Conservation (phyloP, 2,888 invertebrate species). For the Gortyna flavago region DNA sequence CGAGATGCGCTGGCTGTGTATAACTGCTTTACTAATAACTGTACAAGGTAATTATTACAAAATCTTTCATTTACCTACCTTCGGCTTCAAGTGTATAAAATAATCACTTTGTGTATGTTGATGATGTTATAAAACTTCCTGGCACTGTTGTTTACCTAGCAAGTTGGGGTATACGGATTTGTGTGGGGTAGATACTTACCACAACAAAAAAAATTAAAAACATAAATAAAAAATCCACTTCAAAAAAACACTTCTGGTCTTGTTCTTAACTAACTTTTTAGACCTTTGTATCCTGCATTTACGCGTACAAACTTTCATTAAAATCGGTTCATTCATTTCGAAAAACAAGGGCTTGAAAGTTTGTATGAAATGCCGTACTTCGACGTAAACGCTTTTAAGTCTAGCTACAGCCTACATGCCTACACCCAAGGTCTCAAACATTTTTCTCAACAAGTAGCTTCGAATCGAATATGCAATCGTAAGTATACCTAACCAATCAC, state of each 20-base stretch:
- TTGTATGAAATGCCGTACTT: no score
- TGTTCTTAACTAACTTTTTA: no score
- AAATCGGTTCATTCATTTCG: no score
- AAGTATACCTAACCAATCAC: neutral
- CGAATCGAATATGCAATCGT: neutral
- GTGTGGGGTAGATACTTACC: neutral
- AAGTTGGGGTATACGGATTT: neutral
- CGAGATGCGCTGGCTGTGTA: constrained; percentile 89
- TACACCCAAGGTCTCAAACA: neutral
- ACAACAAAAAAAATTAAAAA: neutral
- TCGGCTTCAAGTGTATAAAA: neutral
- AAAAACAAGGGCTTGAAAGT: no score
- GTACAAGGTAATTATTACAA: constrained; percentile 72
- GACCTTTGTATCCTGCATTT: no score
- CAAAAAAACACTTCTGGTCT: no score
- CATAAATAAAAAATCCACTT: no score
- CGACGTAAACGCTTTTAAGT: no score
- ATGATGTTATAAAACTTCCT: neutral
- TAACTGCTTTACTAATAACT: constrained; percentile 91
- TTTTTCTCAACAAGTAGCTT: neutral
- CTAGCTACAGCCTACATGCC: no score
- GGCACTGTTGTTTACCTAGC: neutral
- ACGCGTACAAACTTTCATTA: no score
- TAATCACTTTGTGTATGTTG: neutral
- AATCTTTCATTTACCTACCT: neutral